These are phyloP conservation scores for Eupsittula cactorum DNA, from an alignment of 2,113 vertebrate genomes.

Conservation along the genomic window DNA sequence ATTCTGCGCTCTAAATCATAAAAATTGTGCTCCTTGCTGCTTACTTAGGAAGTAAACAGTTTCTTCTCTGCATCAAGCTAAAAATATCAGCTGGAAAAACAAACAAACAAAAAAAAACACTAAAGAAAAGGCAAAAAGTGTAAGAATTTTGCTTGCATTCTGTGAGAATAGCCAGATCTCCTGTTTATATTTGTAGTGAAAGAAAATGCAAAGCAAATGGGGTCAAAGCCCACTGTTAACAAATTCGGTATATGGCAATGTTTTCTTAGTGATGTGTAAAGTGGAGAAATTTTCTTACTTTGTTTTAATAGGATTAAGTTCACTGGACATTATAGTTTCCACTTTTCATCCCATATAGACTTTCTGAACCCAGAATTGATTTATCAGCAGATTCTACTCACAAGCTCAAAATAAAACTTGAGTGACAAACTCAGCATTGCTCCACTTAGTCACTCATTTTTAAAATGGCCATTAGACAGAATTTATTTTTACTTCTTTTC, in stretches of 20 bases:
- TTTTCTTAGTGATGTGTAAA: not conserved
- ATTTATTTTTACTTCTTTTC: conserved; percentile 14
- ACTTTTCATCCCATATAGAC: not conserved
- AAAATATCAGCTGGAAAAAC: not conserved
- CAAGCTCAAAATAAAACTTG: not conserved
- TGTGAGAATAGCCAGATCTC: not conserved
- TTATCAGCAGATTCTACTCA: not conserved
- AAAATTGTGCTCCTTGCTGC: not conserved
- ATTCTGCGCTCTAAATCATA: not conserved
- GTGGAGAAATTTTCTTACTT: not conserved
- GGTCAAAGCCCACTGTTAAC: not conserved
- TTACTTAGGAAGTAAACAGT: not conserved
- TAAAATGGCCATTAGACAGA: not conserved
- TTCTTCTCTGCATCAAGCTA: not conserved
- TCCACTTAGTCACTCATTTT: not conserved
- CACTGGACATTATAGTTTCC: not conserved
- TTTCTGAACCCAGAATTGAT: not conserved
- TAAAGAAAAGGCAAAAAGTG: not conserved
- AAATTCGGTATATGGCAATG: not conserved
- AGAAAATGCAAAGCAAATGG: not conserved
- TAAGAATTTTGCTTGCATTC: not conserved
- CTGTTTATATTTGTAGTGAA: not conserved
- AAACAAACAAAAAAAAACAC: not conserved
- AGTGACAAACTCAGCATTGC: not conserved
- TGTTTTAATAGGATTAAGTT: not conserved